Evolutionary conservation across 2,888 invertebrate genomes (phyloP).

Genomic region (Dynastes grantii): DNA sequence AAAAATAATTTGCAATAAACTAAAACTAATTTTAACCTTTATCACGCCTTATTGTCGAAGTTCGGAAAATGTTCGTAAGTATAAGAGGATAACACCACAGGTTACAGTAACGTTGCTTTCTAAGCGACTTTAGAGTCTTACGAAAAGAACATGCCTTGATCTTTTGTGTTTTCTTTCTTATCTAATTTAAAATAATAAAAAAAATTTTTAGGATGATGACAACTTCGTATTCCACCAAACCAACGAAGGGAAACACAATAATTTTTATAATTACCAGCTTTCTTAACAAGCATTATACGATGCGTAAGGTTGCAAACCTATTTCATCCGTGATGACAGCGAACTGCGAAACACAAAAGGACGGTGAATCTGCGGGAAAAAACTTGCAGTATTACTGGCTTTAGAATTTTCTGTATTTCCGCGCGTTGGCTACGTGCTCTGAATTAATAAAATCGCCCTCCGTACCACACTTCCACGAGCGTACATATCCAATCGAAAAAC

Average conservation of each 20-base stretch:
- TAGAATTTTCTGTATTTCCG: slow-evolving; percentile 51
- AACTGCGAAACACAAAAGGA: slow-evolving; percentile 23
- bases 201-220: too few relatives aligned
- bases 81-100: too few relatives aligned
- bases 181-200: too few relatives aligned
- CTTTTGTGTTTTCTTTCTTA: too few relatives aligned
- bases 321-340: slow-evolving; percentile 21
- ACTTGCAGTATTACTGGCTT: slow-evolving; percentile 46
- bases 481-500: slow-evolving; percentile 36
- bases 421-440: slow-evolving; percentile 46
- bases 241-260: not conserved
- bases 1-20: too few relatives aligned
- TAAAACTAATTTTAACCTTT: too few relatives aligned
- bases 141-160: too few relatives aligned
- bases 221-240: too few relatives aligned
- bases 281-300: not conserved
- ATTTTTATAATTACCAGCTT: not conserved
- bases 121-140: too few relatives aligned
- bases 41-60: too few relatives aligned
- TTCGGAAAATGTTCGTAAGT: too few relatives aligned
- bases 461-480: slow-evolving; percentile 15
- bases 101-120: too few relatives aligned
- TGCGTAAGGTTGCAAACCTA: not conserved
- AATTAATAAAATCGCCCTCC: slow-evolving; percentile 38
- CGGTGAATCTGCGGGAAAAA: slow-evolving; percentile 42